These are phyloP conservation scores for Pluvianellus socialis DNA, from an alignment of 2,113 vertebrate species.

Conservation along the genomic window DNA sequence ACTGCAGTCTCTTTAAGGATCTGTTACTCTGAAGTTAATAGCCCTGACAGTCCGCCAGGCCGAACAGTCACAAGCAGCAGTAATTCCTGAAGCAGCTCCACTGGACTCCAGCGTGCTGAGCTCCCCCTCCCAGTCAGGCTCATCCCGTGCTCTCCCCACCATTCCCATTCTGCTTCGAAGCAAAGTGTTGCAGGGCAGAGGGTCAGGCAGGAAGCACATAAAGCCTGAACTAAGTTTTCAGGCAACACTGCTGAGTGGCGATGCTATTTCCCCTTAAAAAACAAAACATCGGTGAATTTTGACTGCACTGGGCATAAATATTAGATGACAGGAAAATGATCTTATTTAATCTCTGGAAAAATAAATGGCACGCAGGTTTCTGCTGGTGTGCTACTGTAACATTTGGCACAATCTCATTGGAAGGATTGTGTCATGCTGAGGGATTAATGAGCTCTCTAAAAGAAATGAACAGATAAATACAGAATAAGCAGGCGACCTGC, in stretches of 20 bases:
- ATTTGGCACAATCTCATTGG: constrained; percentile 19
- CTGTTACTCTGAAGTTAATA: constrained; percentile 73
- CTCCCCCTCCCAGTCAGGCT: not conserved
- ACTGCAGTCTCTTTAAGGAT: constrained; percentile 37
- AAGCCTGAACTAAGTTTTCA: constrained; percentile 23
- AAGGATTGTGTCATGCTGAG: constrained; percentile 36
- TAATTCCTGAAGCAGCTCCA: constrained; percentile 71
- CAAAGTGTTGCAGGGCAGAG: not conserved
- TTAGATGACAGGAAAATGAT: constrained; percentile 32
- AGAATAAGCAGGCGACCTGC: constrained; percentile 10
- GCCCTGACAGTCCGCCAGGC: constrained; percentile 72
- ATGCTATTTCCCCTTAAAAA: not conserved
- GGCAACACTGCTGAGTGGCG: not conserved
- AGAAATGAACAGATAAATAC: constrained; percentile 4
- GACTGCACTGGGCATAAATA: not conserved
- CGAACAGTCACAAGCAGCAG: constrained; percentile 73
- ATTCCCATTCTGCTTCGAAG: not conserved
- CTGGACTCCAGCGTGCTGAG: constrained; percentile 6
- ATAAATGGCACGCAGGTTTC: not conserved
- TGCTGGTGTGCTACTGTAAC: constrained; percentile 31
- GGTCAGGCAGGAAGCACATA: not conserved
- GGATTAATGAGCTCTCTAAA: constrained; percentile 14
- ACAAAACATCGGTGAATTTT: not conserved
- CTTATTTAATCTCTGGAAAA: constrained; percentile 30
- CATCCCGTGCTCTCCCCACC: not conserved